These are phyloP conservation scores for Caenorhabditis inopinata DNA, from an alignment of 1,140 invertebrate species.

Conservation along the genomic window DNA sequence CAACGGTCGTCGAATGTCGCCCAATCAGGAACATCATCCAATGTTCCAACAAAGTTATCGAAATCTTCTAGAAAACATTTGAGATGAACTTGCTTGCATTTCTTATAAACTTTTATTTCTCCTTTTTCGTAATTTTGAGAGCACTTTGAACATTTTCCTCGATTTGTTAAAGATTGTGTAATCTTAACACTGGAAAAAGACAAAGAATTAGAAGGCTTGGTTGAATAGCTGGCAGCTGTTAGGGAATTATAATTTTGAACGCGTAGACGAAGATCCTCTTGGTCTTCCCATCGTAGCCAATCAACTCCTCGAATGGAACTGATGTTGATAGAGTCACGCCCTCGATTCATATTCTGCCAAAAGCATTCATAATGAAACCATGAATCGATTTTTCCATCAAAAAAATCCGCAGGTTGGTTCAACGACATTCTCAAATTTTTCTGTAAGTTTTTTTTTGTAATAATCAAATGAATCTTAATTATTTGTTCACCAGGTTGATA, in stretches of 20 bases:
- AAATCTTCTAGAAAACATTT: neutral
- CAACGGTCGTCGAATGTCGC: neutral
- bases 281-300: constrained; percentile 17
- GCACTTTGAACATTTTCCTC: neutral
- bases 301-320: constrained; percentile 10
- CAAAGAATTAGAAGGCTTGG: neutral
- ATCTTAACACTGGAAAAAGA: neutral
- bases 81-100: neutral
- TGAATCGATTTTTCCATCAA: neutral
- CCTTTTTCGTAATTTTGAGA: neutral
- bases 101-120: neutral
- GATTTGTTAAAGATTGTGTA: neutral
- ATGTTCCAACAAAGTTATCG: neutral
- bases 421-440: neutral
- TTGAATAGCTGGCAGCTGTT: neutral
- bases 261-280: neutral
- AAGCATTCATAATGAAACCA: constrained; percentile 6
- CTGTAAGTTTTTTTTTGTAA: neutral
- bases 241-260: neutral
- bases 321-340: neutral
- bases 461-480: too few species aligned
- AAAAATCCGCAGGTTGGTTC: neutral
- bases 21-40: neutral
- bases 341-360: neutral
- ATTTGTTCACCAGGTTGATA: neutral